Percentiles rank a stretch among this genome's conserved stretches.
Conservation (phyloP, 37 sponge, comb jelly and placozoan genomes). For the Mnemiopsis leidyi region DNA sequence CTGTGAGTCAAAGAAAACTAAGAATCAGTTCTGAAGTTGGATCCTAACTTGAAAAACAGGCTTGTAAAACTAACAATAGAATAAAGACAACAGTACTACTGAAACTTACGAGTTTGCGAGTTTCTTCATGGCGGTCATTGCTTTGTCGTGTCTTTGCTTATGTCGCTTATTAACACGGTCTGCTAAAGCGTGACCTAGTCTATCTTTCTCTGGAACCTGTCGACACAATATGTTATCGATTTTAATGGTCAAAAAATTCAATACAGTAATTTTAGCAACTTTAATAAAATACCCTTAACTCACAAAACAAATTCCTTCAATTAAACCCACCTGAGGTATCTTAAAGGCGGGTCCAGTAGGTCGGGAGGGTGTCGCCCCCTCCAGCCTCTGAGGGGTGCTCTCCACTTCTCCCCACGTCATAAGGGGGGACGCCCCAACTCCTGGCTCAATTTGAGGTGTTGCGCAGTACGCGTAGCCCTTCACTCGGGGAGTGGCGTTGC, state of each 20-base stretch:
- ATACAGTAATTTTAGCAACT: no score
- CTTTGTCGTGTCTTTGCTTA: constrained; percentile 46
- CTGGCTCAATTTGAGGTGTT: constrained; percentile 87
- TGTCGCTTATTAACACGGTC: constrained; percentile 31
- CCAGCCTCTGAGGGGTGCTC: constrained; percentile 81
- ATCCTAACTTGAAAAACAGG: no score
- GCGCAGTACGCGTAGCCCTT: constrained; percentile 85
- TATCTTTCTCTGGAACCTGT: constrained; percentile 52
- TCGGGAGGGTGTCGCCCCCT: constrained; percentile 67
- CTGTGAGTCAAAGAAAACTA: no score
- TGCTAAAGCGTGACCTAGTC: constrained; percentile 25
- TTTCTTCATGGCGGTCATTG: constrained; percentile 59
- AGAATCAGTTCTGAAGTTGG: no score
- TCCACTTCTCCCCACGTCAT: constrained; percentile 96
- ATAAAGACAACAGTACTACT: no score
- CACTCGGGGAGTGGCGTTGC: constrained; percentile 73
- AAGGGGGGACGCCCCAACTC: constrained; percentile 90
- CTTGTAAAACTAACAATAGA: no score
- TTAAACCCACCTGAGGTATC: constrained; percentile 80
- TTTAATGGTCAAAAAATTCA: no score
- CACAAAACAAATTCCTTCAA: constrained; percentile 4
- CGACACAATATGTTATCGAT: no score
- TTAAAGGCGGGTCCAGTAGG: constrained; percentile 80
- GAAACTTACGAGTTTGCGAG: constrained; percentile 59
- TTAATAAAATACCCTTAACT: no score